These are phyloP conservation scores for Hydrolagus colliei DNA, from an alignment of 2,797 vertebrate genomes.

Conservation along the genomic window DNA sequence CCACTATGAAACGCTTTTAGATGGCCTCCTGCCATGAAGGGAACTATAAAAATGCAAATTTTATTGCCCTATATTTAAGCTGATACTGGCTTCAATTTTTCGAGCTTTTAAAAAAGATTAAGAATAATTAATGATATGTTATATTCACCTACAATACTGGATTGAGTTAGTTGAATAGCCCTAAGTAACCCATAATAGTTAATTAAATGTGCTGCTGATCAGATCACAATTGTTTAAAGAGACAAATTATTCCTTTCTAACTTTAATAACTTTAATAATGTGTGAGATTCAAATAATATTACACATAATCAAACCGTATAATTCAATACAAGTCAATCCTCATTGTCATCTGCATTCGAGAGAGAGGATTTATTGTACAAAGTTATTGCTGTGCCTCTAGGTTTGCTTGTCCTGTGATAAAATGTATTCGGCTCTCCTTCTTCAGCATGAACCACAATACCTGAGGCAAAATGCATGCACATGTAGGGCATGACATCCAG, in stretches of 20 bases:
- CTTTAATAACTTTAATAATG: slow-evolving; percentile 30
- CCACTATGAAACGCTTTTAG: too few species aligned
- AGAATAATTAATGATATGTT: not conserved
- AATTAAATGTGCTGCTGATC: slow-evolving; percentile 23
- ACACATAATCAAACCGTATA: slow-evolving; percentile 10
- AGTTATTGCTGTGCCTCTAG: slow-evolving; percentile 22
- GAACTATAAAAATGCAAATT: too few species aligned
- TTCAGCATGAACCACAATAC: not conserved
- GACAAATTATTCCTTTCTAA: slow-evolving; percentile 21
- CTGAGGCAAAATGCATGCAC: not conserved
- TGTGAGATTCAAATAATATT: slow-evolving; percentile 9
- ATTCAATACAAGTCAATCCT: slow-evolving; percentile 14
- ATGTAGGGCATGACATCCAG: too few species aligned
- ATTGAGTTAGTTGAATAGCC: not conserved
- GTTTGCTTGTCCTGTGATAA: slow-evolving; percentile 10
- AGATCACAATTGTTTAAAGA: slow-evolving; percentile 23
- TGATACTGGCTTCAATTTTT: too few species aligned
- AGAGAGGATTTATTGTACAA: not conserved
- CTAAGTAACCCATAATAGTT: not conserved
- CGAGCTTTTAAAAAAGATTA: too few species aligned
- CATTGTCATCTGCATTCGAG: not conserved
- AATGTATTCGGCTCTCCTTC: not conserved
- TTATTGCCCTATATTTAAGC: too few species aligned
- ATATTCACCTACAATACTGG: not conserved
- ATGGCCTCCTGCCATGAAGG: too few species aligned